These are phyloP conservation scores for Psilopogon haemacephalus DNA, from an alignment of 2,113 vertebrate species.

Conservation along the genomic window DNA sequence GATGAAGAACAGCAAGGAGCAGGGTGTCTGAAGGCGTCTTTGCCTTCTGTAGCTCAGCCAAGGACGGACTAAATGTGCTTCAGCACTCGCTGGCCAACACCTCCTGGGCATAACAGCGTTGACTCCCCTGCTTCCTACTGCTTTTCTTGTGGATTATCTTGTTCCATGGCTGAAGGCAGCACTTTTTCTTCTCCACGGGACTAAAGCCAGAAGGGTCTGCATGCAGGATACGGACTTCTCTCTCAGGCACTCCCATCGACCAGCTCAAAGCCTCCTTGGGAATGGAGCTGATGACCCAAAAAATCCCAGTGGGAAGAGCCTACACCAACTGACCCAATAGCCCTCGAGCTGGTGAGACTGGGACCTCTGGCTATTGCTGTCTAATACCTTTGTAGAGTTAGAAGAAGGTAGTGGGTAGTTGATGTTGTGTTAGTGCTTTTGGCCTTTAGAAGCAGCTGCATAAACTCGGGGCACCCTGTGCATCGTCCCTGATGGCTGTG, in stretches of 20 bases:
- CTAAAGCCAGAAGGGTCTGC: background rate
- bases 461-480: background rate
- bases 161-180: background rate
- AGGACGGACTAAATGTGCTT: background rate
- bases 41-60: background rate
- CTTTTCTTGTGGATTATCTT: background rate
- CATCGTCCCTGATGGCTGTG: background rate
- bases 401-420: constrained; percentile 28
- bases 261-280: constrained; percentile 5
- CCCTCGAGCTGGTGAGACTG: background rate
- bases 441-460: constrained; percentile 41
- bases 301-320: background rate
- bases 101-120: background rate
- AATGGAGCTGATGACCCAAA: background rate
- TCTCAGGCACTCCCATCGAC: background rate
- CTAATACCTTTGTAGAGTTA: constrained; percentile 34
- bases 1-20: background rate
- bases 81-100: background rate
- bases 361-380: constrained; percentile 12
- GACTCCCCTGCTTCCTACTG: background rate
- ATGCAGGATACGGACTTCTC: background rate
- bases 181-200: background rate
- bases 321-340: background rate
- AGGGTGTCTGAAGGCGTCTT: accelerated
- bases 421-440: constrained; percentile 44